Base-by-base conservation (phyloP, 1,140 invertebrate genomes). In the Cepaea nemoralis region DNA sequence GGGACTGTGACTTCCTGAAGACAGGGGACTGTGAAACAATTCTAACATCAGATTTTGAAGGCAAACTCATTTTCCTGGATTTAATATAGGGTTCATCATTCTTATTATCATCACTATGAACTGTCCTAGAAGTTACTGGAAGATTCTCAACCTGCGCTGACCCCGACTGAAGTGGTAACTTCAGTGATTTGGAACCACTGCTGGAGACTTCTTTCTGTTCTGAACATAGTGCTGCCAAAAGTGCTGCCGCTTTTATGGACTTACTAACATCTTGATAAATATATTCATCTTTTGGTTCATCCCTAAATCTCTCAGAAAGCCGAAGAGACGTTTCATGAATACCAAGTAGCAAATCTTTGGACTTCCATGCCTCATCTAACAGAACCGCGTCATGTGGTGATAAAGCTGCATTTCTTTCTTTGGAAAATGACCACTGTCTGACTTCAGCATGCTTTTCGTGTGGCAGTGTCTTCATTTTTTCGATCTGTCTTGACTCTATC, bases 201-300 rank as follows among this genome's bases (percentile, higher is more conserved):
- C 37, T 42, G 3, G 55, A 37, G 0, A 33, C 78, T 59, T 80
- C 69, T 16, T 73, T 80, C 35, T 22, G 71, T 73, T n/a, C 12
- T n/a, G 16, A 8, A 24, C 45, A 35, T 5, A 55, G 39, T 12
- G 63, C 0, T 48, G 66, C 33, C 19, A 70, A 48, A 16, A 70
- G 67, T 3, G 78, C 45, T 3, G 73, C 27, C 27, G 37, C 14
- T 16, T 14, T 19, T 33, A 40, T 31, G 1, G 27, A 31, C 16
- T n/a, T n/a, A 10, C 31, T 22, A 14, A 70, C 69, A 73, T 80
- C 40, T 31, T 67, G 78, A 50, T 80, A 80, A 67, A 27, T 73
- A 42, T 80, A 73, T 59, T 73, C 69, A 71, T 73, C 48, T 35
- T 73, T 80, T 27, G 40, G 16, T 14, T 80, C 78, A 80, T 80